phyloP scores from a whole-genome alignment of 2,113 vertebrate species.

The Okapia johnstoni region DNA sequence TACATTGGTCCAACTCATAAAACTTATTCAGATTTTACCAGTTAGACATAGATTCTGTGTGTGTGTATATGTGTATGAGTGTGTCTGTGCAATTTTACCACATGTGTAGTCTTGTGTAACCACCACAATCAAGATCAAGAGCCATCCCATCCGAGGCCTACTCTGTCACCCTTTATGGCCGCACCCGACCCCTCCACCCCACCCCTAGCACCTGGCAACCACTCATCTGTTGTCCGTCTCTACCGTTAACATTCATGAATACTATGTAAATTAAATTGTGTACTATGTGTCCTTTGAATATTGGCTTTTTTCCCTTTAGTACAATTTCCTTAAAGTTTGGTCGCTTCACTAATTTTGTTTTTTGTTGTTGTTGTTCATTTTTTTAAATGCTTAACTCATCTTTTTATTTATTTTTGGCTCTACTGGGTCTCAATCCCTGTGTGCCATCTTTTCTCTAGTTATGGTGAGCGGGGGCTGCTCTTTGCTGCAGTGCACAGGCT shows the following conservation, averaged over 20 bases:
- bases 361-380: neutral
- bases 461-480: neutral
- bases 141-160: neutral
- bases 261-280: neutral
- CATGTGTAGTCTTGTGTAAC: neutral
- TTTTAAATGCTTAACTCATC: neutral
- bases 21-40: neutral
- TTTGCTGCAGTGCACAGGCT: rapidly evolving
- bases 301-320: neutral
- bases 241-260: neutral
- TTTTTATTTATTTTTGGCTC: neutral
- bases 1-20: neutral
- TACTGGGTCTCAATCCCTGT: neutral
- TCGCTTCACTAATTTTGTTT: neutral
- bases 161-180: neutral
- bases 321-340: neutral
- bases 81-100: neutral
- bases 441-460: neutral
- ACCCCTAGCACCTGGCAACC: no score
- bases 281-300: neutral
- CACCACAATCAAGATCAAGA: neutral
- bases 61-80: no score
- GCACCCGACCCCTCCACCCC: neutral
- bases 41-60: neutral
- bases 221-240: neutral